Conservation (phyloP, 2,888 invertebrate species). For the Cyclophora albipunctata region DNA sequence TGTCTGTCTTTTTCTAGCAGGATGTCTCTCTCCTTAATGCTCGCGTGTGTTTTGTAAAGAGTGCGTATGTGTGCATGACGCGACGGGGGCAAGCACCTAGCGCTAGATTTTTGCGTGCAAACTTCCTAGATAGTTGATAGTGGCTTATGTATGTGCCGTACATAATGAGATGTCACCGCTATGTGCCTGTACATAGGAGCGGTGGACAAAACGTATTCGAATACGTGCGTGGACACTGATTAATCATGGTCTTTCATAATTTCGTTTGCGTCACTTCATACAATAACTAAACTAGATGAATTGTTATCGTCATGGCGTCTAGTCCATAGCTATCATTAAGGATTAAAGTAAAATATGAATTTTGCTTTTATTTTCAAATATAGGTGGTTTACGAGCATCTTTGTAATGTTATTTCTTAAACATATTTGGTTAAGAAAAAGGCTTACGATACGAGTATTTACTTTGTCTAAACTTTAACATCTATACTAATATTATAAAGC, state of each 20-base stretch:
- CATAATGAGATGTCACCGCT: slow-evolving; percentile 69
- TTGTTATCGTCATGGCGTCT: too few relatives aligned
- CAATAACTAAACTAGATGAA: slow-evolving; percentile 17
- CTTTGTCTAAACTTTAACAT: too few relatives aligned
- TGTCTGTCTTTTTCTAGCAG: slow-evolving; percentile 70
- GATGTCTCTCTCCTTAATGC: slow-evolving; percentile 52
- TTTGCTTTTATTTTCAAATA: too few relatives aligned
- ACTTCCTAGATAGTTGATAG: slow-evolving; percentile 66
- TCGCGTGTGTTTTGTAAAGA: slow-evolving; percentile 31
- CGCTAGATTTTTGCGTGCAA: slow-evolving; percentile 70
- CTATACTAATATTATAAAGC: too few relatives aligned
- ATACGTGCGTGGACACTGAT: slow-evolving; percentile 58
- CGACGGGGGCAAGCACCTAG: slow-evolving; percentile 63
- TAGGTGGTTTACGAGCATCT: too few relatives aligned
- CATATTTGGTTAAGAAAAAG: too few relatives aligned
- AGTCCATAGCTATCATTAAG: too few relatives aligned
- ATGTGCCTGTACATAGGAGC: slow-evolving; percentile 58
- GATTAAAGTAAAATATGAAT: too few relatives aligned
- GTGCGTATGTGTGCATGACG: slow-evolving; percentile 30
- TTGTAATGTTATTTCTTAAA: too few relatives aligned
- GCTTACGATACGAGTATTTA: too few relatives aligned
- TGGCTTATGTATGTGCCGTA: slow-evolving; percentile 38
- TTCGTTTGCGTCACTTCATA: slow-evolving; percentile 22
- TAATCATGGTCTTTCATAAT: slow-evolving; percentile 63
- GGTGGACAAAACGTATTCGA: slow-evolving; percentile 52